phyloP scores from a whole-genome alignment of 2,888 invertebrate species.

The Gymnocheta viridis region DNA sequence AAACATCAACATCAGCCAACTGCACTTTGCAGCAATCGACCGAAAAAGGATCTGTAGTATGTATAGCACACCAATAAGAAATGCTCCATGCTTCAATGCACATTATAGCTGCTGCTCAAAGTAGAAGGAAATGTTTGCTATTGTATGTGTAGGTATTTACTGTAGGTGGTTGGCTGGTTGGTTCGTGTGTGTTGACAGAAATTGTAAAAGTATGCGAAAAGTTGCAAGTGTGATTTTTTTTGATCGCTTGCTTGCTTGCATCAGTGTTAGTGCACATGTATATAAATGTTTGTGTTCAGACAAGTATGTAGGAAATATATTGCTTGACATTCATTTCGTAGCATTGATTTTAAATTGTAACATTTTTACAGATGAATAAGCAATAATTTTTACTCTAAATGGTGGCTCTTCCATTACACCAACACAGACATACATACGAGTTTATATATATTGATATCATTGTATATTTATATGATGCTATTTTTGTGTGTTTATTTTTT shows the following conservation, averaged over 20 bases:
- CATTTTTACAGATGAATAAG: constrained; percentile 70
- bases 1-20: constrained; percentile 38
- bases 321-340: constrained; percentile 72
- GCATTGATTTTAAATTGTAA: constrained; percentile 72
- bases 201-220: constrained; percentile 15
- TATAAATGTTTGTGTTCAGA: constrained; percentile 36
- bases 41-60: constrained; percentile 21
- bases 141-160: constrained; percentile 7
- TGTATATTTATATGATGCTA: not conserved
- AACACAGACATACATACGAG: not conserved
- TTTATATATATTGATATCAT: constrained; percentile 13
- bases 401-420: constrained; percentile 51
- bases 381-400: constrained; percentile 67
- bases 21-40: constrained; percentile 54
- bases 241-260: not conserved
- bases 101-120: not conserved
- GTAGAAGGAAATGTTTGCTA: constrained; percentile 25
- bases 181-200: constrained; percentile 47
- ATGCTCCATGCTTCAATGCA: constrained; percentile 54
- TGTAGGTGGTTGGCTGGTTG: constrained; percentile 6
- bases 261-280: constrained; percentile 7
- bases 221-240: not conserved
- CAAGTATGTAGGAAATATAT: constrained; percentile 67
- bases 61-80: constrained; percentile 16
- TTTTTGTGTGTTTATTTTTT: not conserved